Evolutionary conservation across 2,113 vertebrate genomes (phyloP).

Genomic region (Bufo gargarizans): DNA sequence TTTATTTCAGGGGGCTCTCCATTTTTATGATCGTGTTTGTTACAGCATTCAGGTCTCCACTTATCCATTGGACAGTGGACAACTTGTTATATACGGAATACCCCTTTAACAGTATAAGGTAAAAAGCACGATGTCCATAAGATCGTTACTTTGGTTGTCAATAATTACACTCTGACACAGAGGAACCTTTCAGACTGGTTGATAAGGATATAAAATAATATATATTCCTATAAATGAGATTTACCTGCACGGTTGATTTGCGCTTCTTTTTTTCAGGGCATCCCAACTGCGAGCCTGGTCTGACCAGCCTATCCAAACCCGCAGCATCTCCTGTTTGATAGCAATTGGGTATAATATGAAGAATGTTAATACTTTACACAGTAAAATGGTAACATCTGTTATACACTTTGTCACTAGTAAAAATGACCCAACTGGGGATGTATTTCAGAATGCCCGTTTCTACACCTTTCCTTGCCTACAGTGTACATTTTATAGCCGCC

Average conservation of each 20-base stretch:
- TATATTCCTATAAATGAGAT: not conserved
- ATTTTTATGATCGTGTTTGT: no score
- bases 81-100: no score
- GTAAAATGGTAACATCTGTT: not conserved
- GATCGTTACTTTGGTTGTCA: not conserved
- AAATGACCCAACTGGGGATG: no score
- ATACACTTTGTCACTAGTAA: no score
- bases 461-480: no score
- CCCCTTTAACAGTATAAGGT: no score
- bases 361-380: not conserved
- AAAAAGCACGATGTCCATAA: not conserved
- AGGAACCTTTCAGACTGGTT: not conserved
- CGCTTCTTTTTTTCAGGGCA: constrained; percentile 87
- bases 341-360: constrained; percentile 45
- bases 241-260: constrained; percentile 80
- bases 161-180: not conserved
- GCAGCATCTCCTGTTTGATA: constrained; percentile 78
- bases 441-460: no score
- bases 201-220: not conserved
- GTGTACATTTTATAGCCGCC: no score
- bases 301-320: constrained; percentile 82
- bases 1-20: no score
- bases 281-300: constrained; percentile 76
- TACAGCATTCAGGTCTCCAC: no score
- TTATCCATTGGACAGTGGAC: no score